Base-by-base conservation (phyloP, 1,140 invertebrate species). In the Leucophenga varia region DNA sequence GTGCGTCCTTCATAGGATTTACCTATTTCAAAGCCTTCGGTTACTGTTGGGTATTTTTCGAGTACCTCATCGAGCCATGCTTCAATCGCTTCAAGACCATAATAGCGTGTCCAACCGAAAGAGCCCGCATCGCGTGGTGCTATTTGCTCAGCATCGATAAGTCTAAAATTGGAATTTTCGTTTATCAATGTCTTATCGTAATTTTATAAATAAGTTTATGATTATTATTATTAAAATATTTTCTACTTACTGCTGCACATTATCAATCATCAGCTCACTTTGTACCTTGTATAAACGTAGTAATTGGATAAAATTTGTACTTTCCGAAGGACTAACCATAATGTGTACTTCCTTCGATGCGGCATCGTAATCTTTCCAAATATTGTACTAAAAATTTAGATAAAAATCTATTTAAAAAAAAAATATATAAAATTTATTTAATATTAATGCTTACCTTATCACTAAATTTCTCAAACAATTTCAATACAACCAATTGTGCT, bases 1-100 rank as follows among this genome's bases (percentile, higher is more conserved):
- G 80, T 77, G 35, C 83, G 76, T 0, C 78, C 78, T 76, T 88
- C 83, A 54, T 75, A 81, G n/a, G 81, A 81, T 13, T 57, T 22
- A 1, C 70, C 70, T 20, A 73, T 81, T 2, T 42, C 42, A 9
- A 73, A 71, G 12, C 44, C 47, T 38, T 67, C 50, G 0, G 65
- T 65, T 0, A 68, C 54, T 3, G 1, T 10, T 4, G 76, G 74
- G 50, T 79, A 64, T 3, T 50, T 43, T 1, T 46, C 54, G 3
- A 61, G 49, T 19, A 81, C 54, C 22, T 74, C 65, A 7, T 54
- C 68, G 13, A 81, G 52, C 79, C 79, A 81, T 10, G 64, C 55
- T 42, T 80, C 73, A 20, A 81, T 81, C 28, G 79, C 78, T 0
- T 70, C 52, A n/a, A 78, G 49, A 8, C 72, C 61, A 40, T 73